Evolutionary conservation across 2,888 invertebrate species (phyloP), one percentile per base, ranked within the genome.

Genomic region (Drosophila maculinotata): DNA sequence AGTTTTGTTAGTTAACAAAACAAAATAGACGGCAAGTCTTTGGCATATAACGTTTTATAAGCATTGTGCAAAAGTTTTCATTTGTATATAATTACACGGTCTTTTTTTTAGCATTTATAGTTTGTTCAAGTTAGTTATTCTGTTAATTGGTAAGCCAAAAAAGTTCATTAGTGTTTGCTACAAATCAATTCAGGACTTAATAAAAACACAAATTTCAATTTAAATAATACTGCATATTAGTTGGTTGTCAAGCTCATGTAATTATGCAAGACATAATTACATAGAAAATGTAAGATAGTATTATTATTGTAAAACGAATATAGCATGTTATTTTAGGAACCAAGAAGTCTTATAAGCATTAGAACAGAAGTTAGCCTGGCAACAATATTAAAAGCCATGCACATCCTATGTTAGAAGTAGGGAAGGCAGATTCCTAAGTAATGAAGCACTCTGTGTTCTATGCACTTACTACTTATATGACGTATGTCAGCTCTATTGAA

Each of bases 81-180:
- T 47, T 53, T 51, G n/a, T 23, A 20, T 39, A 53, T 47, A 69
- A 62, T 66, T 71, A 31, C n/a, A 8, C 28, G 20, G n/a, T 26
- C 15, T 25, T 28, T 52, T 66, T 62, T 59, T 48, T 26, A 25
- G 10, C 41, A n/a, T 30, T 39, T 38, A 14, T 23, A 30, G 38
- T 36, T 48, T 28, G n/a, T 38, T 30, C 28, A 26, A 45, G 15
- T 17, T n/a, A 38, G 36, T 48, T 39, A 15, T 14, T 20, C n/a
- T 10, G 12, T 26, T 60, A 33, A 69, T 52, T 60, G 15, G 33
- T 5, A 15, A 62, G 8, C 4, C 14, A 31, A 65, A 56, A 54
- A 49, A 68, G 47, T 41, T 48, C 15, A 17, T 31, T 12, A 42
- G 35, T 8, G 3, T 30, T 20, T 25, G n/a, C 3, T 6, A 7